Percentiles rank a stretch among this genome's conserved stretches.
Conservation (phyloP, 2,888 invertebrate species). For the Erynnis tages region DNA sequence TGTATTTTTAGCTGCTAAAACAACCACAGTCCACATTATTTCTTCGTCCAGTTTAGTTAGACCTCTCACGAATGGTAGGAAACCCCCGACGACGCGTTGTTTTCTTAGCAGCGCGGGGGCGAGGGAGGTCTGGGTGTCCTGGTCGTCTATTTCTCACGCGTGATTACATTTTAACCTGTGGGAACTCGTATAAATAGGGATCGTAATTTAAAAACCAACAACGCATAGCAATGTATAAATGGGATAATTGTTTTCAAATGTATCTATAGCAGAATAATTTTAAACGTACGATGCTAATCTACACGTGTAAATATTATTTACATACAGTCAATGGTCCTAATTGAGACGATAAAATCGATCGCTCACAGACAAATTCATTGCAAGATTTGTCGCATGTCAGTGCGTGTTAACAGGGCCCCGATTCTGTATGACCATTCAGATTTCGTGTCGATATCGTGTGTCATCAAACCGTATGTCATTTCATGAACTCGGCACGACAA, state of each 20-base stretch:
- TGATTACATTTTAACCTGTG: conserved; percentile 67
- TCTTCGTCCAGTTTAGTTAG: conserved; percentile 1
- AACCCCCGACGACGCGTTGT: conserved; percentile 18
- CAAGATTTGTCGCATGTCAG: no score
- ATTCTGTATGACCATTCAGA: no score
- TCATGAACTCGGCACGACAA: no score
- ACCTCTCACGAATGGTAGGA: conserved; percentile 17
- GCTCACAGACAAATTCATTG: no score
- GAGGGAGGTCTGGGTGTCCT: conserved; percentile 34
- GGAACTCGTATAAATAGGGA: conserved; percentile 48
- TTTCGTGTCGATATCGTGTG: no score
- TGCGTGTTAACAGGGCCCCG: no score
- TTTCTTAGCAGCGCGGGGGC: background rate
- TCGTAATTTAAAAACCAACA: conserved; percentile 43
- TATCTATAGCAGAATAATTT: no score
- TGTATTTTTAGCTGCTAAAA: conserved; percentile 1
- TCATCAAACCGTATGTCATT: no score
- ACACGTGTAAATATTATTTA: no score
- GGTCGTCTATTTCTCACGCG: conserved; percentile 46
- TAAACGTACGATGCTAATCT: no score
- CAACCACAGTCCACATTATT: conserved; percentile 2
- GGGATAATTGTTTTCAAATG: background rate
- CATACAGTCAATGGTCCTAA: no score
- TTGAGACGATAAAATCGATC: no score
- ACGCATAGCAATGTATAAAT: background rate